Evolutionary conservation across 1,140 invertebrate genomes (phyloP).

Genomic region (Yoshiicerus persimilis): DNA sequence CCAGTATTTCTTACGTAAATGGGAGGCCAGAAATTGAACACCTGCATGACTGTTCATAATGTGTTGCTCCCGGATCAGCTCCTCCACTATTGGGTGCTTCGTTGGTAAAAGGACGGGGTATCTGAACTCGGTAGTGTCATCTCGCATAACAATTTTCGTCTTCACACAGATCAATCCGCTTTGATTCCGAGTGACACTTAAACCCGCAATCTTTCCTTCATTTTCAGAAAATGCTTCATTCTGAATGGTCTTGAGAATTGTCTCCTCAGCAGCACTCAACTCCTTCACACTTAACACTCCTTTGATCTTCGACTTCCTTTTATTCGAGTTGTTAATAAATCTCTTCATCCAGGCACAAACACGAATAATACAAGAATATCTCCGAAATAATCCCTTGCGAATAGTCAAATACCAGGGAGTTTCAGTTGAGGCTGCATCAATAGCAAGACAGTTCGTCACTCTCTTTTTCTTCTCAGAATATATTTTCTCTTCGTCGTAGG

Average conservation of each 20-base stretch:
- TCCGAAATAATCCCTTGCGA: too few relatives aligned
- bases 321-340: neutral
- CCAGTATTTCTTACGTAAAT: conserved; percentile 49
- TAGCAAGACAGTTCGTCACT: neutral
- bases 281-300: neutral
- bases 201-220: neutral
- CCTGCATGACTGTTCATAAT: conserved; percentile 23
- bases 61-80: conserved; percentile 46
- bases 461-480: neutral
- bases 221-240: neutral
- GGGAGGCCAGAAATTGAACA: conserved; percentile 11
- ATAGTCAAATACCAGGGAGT: neutral
- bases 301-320: neutral
- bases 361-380: neutral
- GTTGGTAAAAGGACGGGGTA: conserved; percentile 47
- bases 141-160: neutral
- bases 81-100: conserved; percentile 42
- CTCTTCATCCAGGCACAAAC: neutral
- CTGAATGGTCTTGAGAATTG: neutral
- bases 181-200: neutral
- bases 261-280: too few relatives aligned
- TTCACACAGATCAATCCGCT: neutral
- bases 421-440: neutral
- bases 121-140: neutral
- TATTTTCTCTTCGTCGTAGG: neutral